Conservation (phyloP, 2,888 invertebrate genomes). For the Hydriomena furcata region DNA sequence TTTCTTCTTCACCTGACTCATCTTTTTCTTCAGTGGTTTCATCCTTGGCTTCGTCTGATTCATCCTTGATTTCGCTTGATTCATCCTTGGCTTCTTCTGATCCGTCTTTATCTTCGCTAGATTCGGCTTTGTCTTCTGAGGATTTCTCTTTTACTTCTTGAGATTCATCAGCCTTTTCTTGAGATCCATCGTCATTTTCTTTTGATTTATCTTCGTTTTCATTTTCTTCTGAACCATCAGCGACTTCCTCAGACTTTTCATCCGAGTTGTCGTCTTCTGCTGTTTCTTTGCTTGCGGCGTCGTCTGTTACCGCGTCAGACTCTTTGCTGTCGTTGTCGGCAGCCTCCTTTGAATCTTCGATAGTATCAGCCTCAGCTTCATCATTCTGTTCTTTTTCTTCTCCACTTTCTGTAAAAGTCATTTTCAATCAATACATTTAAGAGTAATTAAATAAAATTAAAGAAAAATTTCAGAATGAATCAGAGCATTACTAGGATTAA, state of each 20-base stretch:
- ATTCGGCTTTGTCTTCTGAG: conserved; percentile 46
- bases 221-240: conserved; percentile 47
- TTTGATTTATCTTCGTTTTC: conserved; percentile 52
- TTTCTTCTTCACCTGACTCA: conserved; percentile 53
- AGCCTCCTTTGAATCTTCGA: conserved; percentile 51
- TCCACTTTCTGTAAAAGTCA: conserved; percentile 61
- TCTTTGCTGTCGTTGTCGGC: conserved; percentile 51
- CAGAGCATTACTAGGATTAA: too few species aligned
- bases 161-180: conserved; percentile 52
- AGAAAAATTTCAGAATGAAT: too few species aligned
- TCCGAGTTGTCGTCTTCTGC: conserved; percentile 51
- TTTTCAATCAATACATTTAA: too few species aligned
- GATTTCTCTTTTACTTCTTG: conserved; percentile 52
- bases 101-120: conserved; percentile 62
- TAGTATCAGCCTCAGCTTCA: conserved; percentile 42
- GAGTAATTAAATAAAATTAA: too few species aligned
- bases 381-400: conserved; percentile 59
- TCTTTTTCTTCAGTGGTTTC: conserved; percentile 43
- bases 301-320: conserved; percentile 47
- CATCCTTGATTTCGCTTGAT: conserved; percentile 46
- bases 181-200: conserved; percentile 48
- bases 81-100: conserved; percentile 52
- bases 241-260: conserved; percentile 60
- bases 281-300: conserved; percentile 50
- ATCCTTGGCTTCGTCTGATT: conserved; percentile 41